Conservation (phyloP, 1,140 invertebrate species). For the Hormaphis cornu region DNA sequence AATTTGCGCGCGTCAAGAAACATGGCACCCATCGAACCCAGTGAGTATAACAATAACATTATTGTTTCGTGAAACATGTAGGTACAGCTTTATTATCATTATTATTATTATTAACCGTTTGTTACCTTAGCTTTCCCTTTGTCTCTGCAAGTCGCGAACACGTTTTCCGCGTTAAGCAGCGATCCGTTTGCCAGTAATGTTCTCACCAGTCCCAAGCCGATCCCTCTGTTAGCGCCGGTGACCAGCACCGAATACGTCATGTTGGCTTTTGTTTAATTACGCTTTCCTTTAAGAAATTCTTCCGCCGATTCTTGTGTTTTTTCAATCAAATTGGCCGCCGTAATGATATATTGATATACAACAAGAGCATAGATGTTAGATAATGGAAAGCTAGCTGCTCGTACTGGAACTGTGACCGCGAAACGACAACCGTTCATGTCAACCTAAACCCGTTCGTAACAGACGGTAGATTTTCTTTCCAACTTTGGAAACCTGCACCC, state of each 20-base stretch:
- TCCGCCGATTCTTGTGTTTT: too few species aligned
- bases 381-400: too few species aligned
- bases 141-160: constrained; percentile 67
- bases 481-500: background rate
- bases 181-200: constrained; percentile 45
- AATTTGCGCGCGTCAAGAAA: too few species aligned
- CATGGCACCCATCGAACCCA: constrained; percentile 6
- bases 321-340: too few species aligned
- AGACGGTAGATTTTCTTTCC: background rate
- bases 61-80: too few species aligned
- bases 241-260: constrained; percentile 69
- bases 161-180: constrained; percentile 48
- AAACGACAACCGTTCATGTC: background rate
- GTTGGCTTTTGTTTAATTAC: too few species aligned
- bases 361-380: too few species aligned
- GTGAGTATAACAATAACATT: too few species aligned
- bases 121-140: constrained; percentile 47
- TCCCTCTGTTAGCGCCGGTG: constrained; percentile 77
- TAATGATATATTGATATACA: too few species aligned
- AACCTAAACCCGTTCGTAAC: background rate
- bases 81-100: too few species aligned
- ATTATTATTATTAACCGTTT: background rate
- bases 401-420: background rate
- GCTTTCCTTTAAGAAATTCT: too few species aligned
- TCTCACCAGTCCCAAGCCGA: constrained; percentile 75